Base-by-base conservation (phyloP, 2,888 invertebrate species). In the Acanthosepion pharaonis region DNA sequence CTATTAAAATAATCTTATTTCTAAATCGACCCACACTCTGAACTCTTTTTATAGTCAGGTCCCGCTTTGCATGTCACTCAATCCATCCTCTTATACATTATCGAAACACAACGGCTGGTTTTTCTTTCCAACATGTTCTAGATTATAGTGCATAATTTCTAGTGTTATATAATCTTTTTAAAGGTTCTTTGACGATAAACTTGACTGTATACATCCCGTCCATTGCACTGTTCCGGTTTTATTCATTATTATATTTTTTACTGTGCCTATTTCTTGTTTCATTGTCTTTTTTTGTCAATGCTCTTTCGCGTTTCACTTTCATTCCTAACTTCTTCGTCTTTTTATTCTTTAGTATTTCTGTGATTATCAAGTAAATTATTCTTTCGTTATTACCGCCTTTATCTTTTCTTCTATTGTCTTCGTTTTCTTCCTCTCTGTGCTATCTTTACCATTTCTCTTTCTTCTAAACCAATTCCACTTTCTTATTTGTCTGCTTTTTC, bases 1-100 rank as follows among this genome's bases (percentile, higher is more conserved):
- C 78, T 78, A 78, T 78, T 78, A 78, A 33, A 78, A 78, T 78
- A 78, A 78, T 78, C 78, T 78, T 78, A 78, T 78, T 78, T 78
- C 78, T 15, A 78, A 78, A 78, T 78, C 78, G n/a, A 78, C 78
- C 78, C 78, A 33, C 15, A 15, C 78, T 15, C 78, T 78, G 78
- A 78, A 78, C 78, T 78, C 78, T 78, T 33, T 78, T n/a, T 78
- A 78, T 5, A n/a, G 78, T n/a, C 78, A 33, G 15, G n/a, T n/a
- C 78, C 78, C 33, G n/a, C n/a, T 33, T 78, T 78, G 11, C 78
- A 78, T 33, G n/a, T 78, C 78, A 78, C n/a, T 78, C 15, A 33
- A n/a, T 78, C 33, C n/a, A 78, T n/a, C 33, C 78, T 28, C 20
- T 5, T 28, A 64, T 78, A 78, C 78, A 78, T 78, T 55, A n/a